Percentiles rank a stretch among this genome's conserved stretches.
phyloP scores from a whole-genome alignment of 2,113 vertebrate species.

The Dipodomys ordii region DNA sequence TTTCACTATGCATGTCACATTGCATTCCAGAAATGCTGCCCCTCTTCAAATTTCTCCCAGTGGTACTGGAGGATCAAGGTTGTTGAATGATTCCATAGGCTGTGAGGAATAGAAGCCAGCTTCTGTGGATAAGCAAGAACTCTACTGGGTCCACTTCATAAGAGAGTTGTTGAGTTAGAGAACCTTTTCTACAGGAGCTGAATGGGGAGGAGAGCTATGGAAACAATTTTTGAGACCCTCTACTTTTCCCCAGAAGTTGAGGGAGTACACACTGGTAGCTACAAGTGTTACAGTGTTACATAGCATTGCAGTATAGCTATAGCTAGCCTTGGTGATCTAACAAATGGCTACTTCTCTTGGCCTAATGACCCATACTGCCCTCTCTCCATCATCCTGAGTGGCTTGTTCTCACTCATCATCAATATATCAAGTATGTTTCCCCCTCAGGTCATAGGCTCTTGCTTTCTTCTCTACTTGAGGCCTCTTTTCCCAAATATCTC shows the following conservation, averaged over 20 bases:
- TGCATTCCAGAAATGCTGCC: not conserved
- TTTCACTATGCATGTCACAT: not conserved
- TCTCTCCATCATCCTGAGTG: not conserved
- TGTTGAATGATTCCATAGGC: not conserved
- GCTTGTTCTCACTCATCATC: not conserved
- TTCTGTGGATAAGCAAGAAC: not conserved
- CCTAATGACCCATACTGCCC: not conserved
- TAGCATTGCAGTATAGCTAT: too few species aligned
- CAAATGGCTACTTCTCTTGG: not conserved
- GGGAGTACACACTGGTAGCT: too few species aligned
- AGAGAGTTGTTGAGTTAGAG: not conserved
- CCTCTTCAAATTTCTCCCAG: not conserved
- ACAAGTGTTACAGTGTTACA: too few species aligned
- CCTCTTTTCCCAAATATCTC: not conserved
- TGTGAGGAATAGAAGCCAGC: not conserved
- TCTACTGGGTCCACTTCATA: not conserved
- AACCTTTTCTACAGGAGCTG: not conserved
- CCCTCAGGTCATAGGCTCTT: not conserved
- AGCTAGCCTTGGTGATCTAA: too few species aligned
- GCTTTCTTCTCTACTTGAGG: not conserved
- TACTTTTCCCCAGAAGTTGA: not conserved
- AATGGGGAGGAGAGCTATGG: not conserved
- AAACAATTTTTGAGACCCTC: not conserved
- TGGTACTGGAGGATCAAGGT: not conserved
- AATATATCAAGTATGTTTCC: not conserved